Conservation (phyloP, 2,888 invertebrate species). For the Zaprionus bogoriensis region DNA sequence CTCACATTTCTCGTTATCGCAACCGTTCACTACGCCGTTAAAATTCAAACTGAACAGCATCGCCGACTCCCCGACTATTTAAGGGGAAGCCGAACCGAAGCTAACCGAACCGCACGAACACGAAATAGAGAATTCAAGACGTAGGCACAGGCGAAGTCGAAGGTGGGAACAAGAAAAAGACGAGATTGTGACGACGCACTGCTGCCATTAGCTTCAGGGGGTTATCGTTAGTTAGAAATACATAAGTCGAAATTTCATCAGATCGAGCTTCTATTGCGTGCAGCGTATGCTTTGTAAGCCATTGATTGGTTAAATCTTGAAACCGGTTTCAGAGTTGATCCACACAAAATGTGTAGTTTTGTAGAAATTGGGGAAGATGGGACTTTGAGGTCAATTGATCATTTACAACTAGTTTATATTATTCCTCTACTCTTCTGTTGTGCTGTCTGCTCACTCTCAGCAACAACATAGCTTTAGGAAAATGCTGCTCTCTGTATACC, state of each 20-base stretch:
- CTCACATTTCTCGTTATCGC: conserved; percentile 40
- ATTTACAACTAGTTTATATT: neutral
- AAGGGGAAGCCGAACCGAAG: conserved; percentile 36
- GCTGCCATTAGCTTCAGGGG: conserved; percentile 8
- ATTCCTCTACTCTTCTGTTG: neutral
- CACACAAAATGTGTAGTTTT: neutral
- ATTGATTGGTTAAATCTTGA: neutral
- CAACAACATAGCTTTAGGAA: no score
- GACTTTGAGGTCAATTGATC: neutral
- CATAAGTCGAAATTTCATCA: conserved; percentile 16
- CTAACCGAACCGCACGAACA: neutral
- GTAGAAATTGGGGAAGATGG: neutral
- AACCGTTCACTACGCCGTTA: conserved; percentile 45
- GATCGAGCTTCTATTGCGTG: conserved; percentile 24
- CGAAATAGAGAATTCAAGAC: neutral
- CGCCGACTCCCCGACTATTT: conserved; percentile 37
- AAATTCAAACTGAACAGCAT: conserved; percentile 55
- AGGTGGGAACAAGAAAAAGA: conserved; percentile 11
- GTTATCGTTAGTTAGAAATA: conserved; percentile 5
- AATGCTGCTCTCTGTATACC: neutral
- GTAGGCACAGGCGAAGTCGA: conserved; percentile 8
- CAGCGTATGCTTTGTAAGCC: neutral
- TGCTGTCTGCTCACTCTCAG: neutral
- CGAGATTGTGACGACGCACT: conserved; percentile 9
- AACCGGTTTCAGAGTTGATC: neutral